phyloP scores from a whole-genome alignment of 1,140 invertebrate species.

The Dreissena rostriformis region DNA sequence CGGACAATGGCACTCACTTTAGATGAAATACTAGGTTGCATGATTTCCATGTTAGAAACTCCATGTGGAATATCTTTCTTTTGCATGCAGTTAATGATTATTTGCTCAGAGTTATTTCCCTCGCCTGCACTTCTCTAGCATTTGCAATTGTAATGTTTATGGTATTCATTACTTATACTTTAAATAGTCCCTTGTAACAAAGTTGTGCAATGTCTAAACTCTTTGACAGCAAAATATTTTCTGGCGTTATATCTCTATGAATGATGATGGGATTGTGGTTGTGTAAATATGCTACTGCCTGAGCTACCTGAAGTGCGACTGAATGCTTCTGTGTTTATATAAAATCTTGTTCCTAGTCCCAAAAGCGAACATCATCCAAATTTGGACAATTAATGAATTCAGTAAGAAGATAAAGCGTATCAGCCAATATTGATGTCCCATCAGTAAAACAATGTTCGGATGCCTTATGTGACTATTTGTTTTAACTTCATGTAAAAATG shows the following conservation, averaged over 20 bases:
- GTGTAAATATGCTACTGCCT: conserved; percentile 7
- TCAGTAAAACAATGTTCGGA: conserved; percentile 3
- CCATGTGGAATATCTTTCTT: no score
- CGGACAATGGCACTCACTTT: no score
- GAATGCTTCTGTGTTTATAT: neutral
- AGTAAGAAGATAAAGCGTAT: neutral
- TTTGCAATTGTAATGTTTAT: neutral
- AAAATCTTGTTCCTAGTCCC: neutral
- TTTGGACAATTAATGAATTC: neutral
- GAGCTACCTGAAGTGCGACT: neutral
- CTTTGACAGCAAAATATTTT: neutral
- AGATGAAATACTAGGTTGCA: no score
- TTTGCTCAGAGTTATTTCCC: no score
- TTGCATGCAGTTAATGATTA: no score
- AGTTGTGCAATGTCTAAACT: neutral
- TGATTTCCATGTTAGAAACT: no score
- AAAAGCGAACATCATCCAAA: neutral
- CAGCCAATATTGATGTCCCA: conserved; percentile 8
- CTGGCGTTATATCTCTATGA: neutral
- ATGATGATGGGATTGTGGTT: neutral
- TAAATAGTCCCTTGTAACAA: neutral
- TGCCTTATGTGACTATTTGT: neutral
- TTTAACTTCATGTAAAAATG: neutral
- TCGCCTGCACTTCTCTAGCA: neutral
- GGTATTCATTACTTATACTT: neutral